These are phyloP conservation scores for Hafferia zeledoni DNA, from an alignment of 2,797 vertebrate genomes.

Conservation along the genomic window DNA sequence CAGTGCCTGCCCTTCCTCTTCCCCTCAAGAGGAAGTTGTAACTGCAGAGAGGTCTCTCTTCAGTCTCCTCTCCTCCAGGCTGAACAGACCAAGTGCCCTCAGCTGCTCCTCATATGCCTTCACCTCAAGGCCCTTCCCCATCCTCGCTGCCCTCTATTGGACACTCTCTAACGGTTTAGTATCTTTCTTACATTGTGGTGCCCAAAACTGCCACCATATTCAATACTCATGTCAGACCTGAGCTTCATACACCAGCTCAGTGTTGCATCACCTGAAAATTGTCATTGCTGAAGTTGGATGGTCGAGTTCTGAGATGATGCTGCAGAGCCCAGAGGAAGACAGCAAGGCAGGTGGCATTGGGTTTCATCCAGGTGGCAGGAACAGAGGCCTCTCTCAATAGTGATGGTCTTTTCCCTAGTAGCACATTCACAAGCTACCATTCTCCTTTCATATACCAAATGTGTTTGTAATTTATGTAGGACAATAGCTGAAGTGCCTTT, in stretches of 20 bases:
- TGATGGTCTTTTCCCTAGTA: neutral
- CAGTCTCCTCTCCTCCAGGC: neutral
- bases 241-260: neutral
- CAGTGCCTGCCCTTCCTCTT: neutral
- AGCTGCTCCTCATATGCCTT: neutral
- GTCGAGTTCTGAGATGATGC: neutral
- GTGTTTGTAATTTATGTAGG: neutral
- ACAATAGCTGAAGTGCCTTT: neutral
- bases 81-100: neutral
- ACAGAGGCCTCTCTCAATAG: neutral
- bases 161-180: neutral
- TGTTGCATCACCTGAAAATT: neutral
- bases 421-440: neutral
- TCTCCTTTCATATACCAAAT: neutral
- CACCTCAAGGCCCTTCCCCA: neutral
- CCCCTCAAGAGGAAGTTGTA: neutral
- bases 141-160: neutral
- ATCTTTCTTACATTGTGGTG: neutral
- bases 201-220: neutral
- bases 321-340: neutral
- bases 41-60: neutral
- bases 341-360: neutral
- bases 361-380: neutral
- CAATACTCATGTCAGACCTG: neutral
- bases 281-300: neutral